phyloP scores from a whole-genome alignment of 1,140 invertebrate species.

The Meteorus sp. region DNA sequence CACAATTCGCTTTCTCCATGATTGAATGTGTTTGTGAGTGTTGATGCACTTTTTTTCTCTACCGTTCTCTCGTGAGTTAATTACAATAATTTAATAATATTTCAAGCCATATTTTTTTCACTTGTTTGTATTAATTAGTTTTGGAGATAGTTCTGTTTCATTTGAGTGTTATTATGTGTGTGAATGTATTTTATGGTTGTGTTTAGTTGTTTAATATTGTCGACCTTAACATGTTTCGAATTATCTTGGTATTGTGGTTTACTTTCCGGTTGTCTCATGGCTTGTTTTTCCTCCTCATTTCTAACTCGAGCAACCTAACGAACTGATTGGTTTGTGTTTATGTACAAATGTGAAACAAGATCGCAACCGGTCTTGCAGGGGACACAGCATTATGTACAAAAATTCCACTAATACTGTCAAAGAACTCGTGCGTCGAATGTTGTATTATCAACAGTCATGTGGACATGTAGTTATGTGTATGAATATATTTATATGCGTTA shows the following conservation, averaged over 20 bases:
- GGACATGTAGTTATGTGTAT: neutral
- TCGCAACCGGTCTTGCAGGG: neutral
- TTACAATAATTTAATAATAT: too few relatives aligned
- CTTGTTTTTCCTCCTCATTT: constrained; percentile 2
- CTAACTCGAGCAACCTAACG: neutral
- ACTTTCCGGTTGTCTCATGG: constrained; percentile 3
- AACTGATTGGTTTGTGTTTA: neutral
- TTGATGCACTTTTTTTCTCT: too few relatives aligned
- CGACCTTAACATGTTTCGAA: constrained; percentile 9
- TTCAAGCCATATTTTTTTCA: too few relatives aligned
- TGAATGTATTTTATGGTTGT: neutral
- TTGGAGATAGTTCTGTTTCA: too few relatives aligned
- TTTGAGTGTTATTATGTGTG: too few relatives aligned
- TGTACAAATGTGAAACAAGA: neutral
- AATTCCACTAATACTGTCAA: neutral
- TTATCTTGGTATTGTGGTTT: neutral
- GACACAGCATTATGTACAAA: neutral
- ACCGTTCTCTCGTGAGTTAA: too few relatives aligned
- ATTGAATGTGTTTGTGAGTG: too few relatives aligned
- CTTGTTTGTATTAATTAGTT: too few relatives aligned
- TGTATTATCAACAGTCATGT: too few relatives aligned
- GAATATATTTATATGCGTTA: constrained; percentile 7
- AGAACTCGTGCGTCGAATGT: too few relatives aligned
- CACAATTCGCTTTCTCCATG: too few relatives aligned
- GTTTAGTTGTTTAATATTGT: neutral